Conservation (phyloP, 2,797 vertebrate species). For the Chrosomus eos region DNA sequence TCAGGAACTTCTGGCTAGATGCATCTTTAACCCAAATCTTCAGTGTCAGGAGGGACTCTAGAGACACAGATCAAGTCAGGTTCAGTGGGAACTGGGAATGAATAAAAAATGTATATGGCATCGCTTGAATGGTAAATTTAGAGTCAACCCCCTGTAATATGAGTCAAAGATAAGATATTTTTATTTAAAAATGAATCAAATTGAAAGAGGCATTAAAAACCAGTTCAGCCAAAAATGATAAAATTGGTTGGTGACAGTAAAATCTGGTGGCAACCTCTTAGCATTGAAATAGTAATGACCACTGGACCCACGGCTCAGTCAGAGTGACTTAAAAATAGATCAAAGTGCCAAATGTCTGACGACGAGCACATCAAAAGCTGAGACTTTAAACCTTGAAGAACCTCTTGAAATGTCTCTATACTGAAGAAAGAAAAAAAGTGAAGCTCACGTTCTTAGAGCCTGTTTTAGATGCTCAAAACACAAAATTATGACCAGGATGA, state of each 20-base stretch:
- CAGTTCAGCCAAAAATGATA: background rate
- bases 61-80: slow-evolving; percentile 1
- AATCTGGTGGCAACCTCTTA: slow-evolving; percentile 60
- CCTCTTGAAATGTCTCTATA: background rate
- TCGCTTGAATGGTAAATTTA: background rate
- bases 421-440: background rate
- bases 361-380: slow-evolving; percentile 31
- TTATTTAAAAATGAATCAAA: background rate
- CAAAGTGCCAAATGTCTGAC: slow-evolving; percentile 51
- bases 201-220: background rate
- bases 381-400: background rate
- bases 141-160: background rate
- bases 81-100: background rate
- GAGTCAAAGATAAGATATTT: background rate
- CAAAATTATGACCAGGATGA: background rate
- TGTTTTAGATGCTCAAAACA: background rate
- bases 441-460: background rate
- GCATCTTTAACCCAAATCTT: slow-evolving; percentile 91
- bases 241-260: slow-evolving; percentile 8
- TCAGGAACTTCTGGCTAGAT: slow-evolving; percentile 85
- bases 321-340: slow-evolving; percentile 67
- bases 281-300: slow-evolving; percentile 74
- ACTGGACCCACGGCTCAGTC: slow-evolving; percentile 48
- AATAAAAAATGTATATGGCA: background rate
- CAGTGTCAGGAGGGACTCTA: slow-evolving; percentile 84